Evolutionary conservation across 37 sponge, comb jelly and placozoan genomes (phyloP), one percentile per base, ranked within the genome.

Genomic region (Hexactinellida sp.): DNA sequence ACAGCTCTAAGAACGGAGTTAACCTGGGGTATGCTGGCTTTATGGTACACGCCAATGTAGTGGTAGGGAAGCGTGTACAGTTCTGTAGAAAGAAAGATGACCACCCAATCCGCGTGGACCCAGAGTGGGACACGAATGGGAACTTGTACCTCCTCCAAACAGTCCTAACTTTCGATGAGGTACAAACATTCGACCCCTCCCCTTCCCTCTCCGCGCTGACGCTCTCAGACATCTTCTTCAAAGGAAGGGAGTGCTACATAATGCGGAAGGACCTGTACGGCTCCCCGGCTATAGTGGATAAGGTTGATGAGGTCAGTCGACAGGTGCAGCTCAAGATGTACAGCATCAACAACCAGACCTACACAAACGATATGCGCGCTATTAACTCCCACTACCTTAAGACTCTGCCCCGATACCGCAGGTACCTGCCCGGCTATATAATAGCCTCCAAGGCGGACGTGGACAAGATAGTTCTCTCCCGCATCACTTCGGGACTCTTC

Each of bases 401-500:
- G 76, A 63, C 28, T 63, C 76, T 63, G 19, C 76, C 76, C 34
- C 3, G 30, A n/a, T 63, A 25, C 76, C 30, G 5, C 34, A 63
- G 34, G 13, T 63, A 63, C 34, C 76, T 63, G 19, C 76, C 76
- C 76, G 76, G 76, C 76, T 63, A 63, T 63, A 63, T 63, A 21
- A 63, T 63, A 63, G 76, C 76, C 76, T 63, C 76, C 28, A 63
- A 63, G 30, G 76, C 76, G 3, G 30, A 63, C 76, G 13, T 63
- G 5, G 76, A 63, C 34, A 63, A 63, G 76, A 63, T 88, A 0
- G 84, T 86, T 3, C 54, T 93, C 47, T 54, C 94, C 0, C 52
- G 91, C 0, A 91, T 93, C 55, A 90, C 91, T 21, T 82, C 90
- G 9, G 36, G n/a, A 7, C 30, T 63, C 3, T 63, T 63, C 76